Base-by-base conservation (phyloP, 2,113 vertebrate genomes). In the Cichladusa arquata region DNA sequence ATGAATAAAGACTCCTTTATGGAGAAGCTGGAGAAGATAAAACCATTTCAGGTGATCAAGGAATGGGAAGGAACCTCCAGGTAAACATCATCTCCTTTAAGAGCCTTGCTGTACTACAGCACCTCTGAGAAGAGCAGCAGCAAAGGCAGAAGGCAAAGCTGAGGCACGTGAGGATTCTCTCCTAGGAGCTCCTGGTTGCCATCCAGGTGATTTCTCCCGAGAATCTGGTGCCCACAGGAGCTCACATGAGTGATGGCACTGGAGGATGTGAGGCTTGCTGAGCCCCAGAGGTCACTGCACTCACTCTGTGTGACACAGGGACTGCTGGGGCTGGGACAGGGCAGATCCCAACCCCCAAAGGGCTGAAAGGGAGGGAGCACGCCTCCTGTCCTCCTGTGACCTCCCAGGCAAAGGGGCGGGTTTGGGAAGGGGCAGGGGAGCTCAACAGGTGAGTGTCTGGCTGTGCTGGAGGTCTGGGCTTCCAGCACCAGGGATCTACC, bases 311-410 rank as follows among this genome's bases (percentile, higher is more conserved):
- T 47, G 69, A 12, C 81, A 18, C 23, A 1, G 36, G 42, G 38
- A 40, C 38, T 62, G 47, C 45, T 31, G 66, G 24, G 9, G 45
- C 67, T 53, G 57, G 11, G 40, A 18, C 81, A n/a, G 48, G 38
- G 14, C 28, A 54, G 1, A 16, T 5, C 33, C 7, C 14, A 20
- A 0, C 23, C 33, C 29, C 2, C 38, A 14, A 12, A 47, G 48
- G 47, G 50, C 50, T 51, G 25, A 51, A 51, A 26, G 50, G 24
- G 25, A 51, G 25, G 78, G 26, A 16, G 22, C 26, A 33, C 73
- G 19, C 2, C 0, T 36, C n/a, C 62, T 57, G 42, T 9, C 19
- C 57, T 36, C 26, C 36, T 31, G 56, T 18, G 14, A 54, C 7
- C 28, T 33, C 57, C 38, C 48, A 64, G n/a, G 45, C 38, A 11